A percentile compares a stretch with the other conserved stretches of the same genome.
Evolutionary conservation across 1,140 invertebrate species (phyloP).

Genomic region (Lucilia sericata): DNA sequence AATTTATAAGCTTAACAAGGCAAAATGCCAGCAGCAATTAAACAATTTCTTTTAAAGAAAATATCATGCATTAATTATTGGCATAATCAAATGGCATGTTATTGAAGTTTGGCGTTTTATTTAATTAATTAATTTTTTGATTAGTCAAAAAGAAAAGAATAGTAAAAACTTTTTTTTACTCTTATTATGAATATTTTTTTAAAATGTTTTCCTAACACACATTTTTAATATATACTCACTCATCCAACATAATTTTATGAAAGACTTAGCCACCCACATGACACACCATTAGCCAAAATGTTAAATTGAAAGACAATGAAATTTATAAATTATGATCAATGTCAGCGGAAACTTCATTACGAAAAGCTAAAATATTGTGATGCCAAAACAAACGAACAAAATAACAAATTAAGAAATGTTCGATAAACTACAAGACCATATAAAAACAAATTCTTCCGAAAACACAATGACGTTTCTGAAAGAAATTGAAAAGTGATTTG

Average conservation of each 20-base stretch:
- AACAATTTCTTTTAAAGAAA: background rate
- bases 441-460: too few species aligned
- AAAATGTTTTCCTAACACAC: too few species aligned
- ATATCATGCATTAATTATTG: background rate
- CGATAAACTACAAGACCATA: too few species aligned
- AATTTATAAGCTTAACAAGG: background rate
- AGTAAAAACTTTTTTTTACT: too few species aligned
- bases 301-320: background rate
- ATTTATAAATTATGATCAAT: background rate
- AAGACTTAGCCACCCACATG: background rate
- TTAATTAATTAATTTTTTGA: too few species aligned
- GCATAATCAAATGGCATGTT: background rate
- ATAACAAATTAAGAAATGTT: background rate
- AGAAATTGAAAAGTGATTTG: background rate
- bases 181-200: too few species aligned
- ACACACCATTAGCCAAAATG: background rate
- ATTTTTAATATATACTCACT: too few species aligned
- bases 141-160: too few species aligned
- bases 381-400: background rate
- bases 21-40: background rate
- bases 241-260: background rate
- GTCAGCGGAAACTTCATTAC: background rate
- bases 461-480: background rate
- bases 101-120: background rate
- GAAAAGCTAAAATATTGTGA: background rate